Base-by-base conservation (phyloP, 2,888 invertebrate species). In the Tinea trinotella region DNA sequence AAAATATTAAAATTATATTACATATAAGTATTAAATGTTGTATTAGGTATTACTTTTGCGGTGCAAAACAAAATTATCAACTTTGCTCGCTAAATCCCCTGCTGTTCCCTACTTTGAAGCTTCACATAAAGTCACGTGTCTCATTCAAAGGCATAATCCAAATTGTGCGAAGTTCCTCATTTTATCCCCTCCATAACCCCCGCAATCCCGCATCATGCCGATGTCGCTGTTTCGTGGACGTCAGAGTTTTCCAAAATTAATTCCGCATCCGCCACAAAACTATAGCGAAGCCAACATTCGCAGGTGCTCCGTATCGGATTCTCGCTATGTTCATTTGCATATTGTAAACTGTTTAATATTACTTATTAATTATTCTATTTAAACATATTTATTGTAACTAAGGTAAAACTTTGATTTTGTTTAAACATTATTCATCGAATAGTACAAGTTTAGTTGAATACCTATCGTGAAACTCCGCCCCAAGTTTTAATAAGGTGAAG, bases 241-340 rank as follows among this genome's bases (percentile, higher is more conserved):
- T 52, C 24, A 10, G 52, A 52, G 52, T 52, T 52, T 52, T 52
- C n/a, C 12, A 52, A 52, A 52, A 52, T 52, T 52, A 52, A 52
- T 52, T 30, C 22, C 30, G 52, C 17, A 40, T 40, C 40, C 40
- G 40, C 40, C 40, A 7, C 40, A 13, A 13, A 52, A 20, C 48
- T 48, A 48, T 48, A 18, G 24, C 15, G 52, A 30, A 52, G 24
- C 22, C 7, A 52, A 20, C 15, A 30, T 30, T 30, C 15, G 30
- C 52, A 52, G 52, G 30, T 52, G 52, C 24, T 52, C n/a, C 4
- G 15, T 22, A 52, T 30, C 30, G 40, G 40, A 13, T 40, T 40
- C 40, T 2, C 40, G n/a, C 13, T 1, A 15, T 50, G 13, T 10
- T 18, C 12, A 24, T 52, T 48, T 48, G 48, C 18, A 48, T 48